Percentiles rank a stretch among this genome's conserved stretches.
These are phyloP conservation scores for Dolomedes plantarius DNA, from an alignment of 2,888 invertebrate species.

Conservation along the genomic window DNA sequence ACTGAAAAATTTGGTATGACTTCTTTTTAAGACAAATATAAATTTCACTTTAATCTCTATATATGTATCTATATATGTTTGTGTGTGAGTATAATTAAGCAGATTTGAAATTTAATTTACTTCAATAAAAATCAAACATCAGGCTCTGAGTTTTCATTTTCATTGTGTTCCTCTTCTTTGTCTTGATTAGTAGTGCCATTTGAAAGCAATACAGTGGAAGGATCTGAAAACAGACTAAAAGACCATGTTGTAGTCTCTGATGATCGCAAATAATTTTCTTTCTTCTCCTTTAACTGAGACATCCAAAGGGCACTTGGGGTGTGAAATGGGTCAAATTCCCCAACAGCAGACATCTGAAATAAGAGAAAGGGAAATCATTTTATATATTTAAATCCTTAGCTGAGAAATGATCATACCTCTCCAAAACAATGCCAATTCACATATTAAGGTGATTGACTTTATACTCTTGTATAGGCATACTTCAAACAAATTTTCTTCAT, in stretches of 20 bases:
- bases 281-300: conserved; percentile 33
- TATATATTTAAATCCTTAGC: too few relatives aligned
- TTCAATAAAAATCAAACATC: background rate
- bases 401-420: background rate
- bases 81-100: too few relatives aligned
- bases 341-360: conserved; percentile 20
- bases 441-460: too few relatives aligned
- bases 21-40: too few relatives aligned
- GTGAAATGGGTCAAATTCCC: conserved; percentile 60
- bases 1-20: too few relatives aligned
- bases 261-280: conserved; percentile 33
- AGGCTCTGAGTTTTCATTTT: background rate
- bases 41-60: too few relatives aligned
- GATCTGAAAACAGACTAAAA: conserved; percentile 66
- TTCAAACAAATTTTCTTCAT: too few relatives aligned
- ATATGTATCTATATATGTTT: too few relatives aligned
- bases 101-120: too few relatives aligned
- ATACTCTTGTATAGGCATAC: too few relatives aligned
- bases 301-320: conserved; percentile 64
- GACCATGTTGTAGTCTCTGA: conserved; percentile 49
- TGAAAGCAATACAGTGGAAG: conserved; percentile 26
- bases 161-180: background rate
- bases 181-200: conserved; percentile 20
- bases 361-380: too few relatives aligned
- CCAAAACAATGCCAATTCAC: background rate